Base-by-base conservation (phyloP, 2,113 vertebrate genomes). In the Melanerpes aurifrons region DNA sequence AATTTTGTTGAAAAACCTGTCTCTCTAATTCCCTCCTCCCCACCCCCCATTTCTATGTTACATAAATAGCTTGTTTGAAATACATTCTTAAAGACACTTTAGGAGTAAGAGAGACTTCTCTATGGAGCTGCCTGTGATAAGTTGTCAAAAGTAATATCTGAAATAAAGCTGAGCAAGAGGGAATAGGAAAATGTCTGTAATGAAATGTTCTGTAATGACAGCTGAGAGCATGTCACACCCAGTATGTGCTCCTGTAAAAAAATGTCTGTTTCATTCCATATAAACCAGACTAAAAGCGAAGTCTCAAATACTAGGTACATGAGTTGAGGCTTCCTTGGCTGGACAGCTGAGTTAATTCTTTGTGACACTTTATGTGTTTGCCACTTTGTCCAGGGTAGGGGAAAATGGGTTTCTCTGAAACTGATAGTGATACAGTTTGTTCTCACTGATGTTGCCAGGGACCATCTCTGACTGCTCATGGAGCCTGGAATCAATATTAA, bases 331-430 rank as follows among this genome's bases (percentile, higher is more conserved):
- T 79, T 83, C 58, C 53, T 86, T 91, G 90, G 31, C 32, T 83
- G 79, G 82, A 77, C n/a, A 93, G 43, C 53, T 82, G 12, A 37
- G 43, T 92, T 68, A 54, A 84, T 90, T 94, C 62, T 77, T 66
- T 87, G 37, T 26, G 35, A 48, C 5, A 1, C 13, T 37, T 76
- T 89, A 48, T 1, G 17, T 77, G 50, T 31, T 32, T 82, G 57
- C 54, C 1, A 7, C 86, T 94, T 96, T 82, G 47, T 71, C 59
- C 12, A 43, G 6, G 2, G 31, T 58, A 57, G 43, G 45, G 71
- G 54, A 96, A 94, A 57, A 86, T 35, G 4, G 0, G 26, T 91
- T 94, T 95, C 57, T 92, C 45, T 96, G 84, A 86, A 94, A 69
- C 20, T 13, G 10, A 45, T 68, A 53, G 18, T 28, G 40, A 22